These are phyloP conservation scores for Bilobella aurantiaca DNA, from an alignment of 1,140 invertebrate genomes.

Conservation along the genomic window DNA sequence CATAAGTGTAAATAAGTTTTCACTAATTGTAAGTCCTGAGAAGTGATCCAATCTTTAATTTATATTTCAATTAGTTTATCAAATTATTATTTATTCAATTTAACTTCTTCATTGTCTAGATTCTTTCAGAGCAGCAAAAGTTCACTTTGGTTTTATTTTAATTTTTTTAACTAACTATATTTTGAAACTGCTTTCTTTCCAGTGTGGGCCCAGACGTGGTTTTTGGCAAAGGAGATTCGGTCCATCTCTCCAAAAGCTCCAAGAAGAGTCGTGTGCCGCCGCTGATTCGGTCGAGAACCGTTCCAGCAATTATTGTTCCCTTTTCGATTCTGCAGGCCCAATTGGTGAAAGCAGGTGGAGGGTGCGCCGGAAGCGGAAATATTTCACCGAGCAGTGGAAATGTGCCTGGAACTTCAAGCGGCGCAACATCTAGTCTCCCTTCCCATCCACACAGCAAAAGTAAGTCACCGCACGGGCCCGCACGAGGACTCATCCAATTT, in stretches of 20 bases:
- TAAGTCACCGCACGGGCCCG: neutral
- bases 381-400: neutral
- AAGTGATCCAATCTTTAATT: too few relatives aligned
- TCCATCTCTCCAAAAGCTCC: neutral
- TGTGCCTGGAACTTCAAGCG: neutral
- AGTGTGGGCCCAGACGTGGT: constrained; percentile 9
- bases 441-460: constrained; percentile 5
- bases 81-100: too few relatives aligned
- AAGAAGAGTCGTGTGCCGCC: constrained; percentile 46
- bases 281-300: constrained; percentile 66
- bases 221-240: neutral
- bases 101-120: too few relatives aligned
- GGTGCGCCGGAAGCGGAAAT: neutral
- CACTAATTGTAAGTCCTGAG: too few relatives aligned
- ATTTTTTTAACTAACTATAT: too few relatives aligned
- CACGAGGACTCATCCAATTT: neutral
- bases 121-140: too few relatives aligned
- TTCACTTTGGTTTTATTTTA: too few relatives aligned
- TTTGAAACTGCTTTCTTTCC: neutral
- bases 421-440: neutral
- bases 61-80: too few relatives aligned
- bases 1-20: too few relatives aligned
- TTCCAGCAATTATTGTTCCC: constrained; percentile 79
- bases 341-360: constrained; percentile 35
- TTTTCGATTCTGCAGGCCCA: constrained; percentile 66